phyloP scores from a whole-genome alignment of 2,888 invertebrate genomes.

The Formica aserva region DNA sequence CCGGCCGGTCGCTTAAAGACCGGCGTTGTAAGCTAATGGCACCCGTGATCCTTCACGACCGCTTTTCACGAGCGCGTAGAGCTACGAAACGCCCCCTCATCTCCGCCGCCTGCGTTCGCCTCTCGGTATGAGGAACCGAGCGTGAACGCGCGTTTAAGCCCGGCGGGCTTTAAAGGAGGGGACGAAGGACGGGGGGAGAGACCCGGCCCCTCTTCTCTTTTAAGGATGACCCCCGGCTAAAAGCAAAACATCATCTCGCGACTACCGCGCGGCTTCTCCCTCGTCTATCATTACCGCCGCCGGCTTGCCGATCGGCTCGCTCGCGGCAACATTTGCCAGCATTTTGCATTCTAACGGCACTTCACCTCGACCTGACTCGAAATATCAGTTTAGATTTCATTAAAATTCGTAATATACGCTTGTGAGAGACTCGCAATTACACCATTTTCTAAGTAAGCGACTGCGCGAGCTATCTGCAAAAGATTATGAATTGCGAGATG shows the following conservation, averaged over 20 bases:
- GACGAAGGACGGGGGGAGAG: background rate
- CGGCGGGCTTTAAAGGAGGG: constrained; percentile 2
- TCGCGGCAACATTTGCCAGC: background rate
- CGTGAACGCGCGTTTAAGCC: constrained; percentile 29
- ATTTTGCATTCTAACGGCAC: constrained; percentile 2
- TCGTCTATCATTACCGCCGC: constrained; percentile 28
- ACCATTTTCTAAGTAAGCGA: background rate
- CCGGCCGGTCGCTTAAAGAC: constrained; percentile 19
- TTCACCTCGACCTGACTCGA: background rate
- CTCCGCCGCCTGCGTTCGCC: constrained; percentile 24
- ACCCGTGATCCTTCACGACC: constrained; percentile 40
- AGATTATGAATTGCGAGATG: background rate
- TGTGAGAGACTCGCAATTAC: background rate
- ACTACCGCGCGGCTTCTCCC: constrained; percentile 21
- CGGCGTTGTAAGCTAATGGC: constrained; percentile 42
- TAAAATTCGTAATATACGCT: constrained; percentile 2
- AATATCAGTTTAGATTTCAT: background rate
- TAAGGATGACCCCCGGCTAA: constrained; percentile 45
- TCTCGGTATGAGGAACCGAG: constrained; percentile 17
- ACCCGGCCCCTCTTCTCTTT: constrained; percentile 11
- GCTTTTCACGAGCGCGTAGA: constrained; percentile 51
- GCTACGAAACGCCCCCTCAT: constrained; percentile 51
- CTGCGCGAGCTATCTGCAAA: background rate
- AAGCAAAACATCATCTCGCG: constrained; percentile 48
- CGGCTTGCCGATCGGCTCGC: background rate